Base-by-base conservation (phyloP, 2,888 invertebrate species). In the Sinotaia quadrata region DNA sequence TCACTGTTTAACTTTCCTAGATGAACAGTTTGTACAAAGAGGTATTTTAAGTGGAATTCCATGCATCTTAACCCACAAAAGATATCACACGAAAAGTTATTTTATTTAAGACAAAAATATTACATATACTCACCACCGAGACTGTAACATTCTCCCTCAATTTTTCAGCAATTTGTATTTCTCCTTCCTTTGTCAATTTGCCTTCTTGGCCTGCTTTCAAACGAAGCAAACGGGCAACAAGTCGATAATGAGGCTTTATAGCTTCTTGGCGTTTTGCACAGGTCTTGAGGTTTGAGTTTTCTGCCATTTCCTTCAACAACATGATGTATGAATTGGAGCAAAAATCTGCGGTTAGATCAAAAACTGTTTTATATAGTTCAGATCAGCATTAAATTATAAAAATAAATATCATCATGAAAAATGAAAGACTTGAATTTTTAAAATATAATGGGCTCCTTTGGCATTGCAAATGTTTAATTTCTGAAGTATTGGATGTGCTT, bases 61-160 rank as follows among this genome's bases (percentile, higher is more conserved):
- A n/a, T n/a, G n/a, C n/a, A n/a, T n/a, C n/a, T n/a, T n/a, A n/a
- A n/a, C n/a, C n/a, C n/a, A n/a, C n/a, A n/a, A n/a, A n/a, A n/a
- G n/a, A n/a, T n/a, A n/a, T n/a, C n/a, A n/a, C n/a, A n/a, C 10
- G 21, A 27, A 41, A 41, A 18, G 41, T 41, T 12, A 41, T 12
- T 2, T 2, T 2, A 21, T 18, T 52, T 21, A 52, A 1, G 18
- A 54, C 21, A 54, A n/a, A 27, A 54, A 18, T 27, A 37, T 31
- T 21, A n/a, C 5, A 10, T 2, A 49, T 36, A 67, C 65, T 68
- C 36, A 76, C 76, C 41, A 76, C 71, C 18, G 71, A 56, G n/a
- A 7, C 18, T 12, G 63, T 67, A 36, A 74, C 73, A 29, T 66
- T 60, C 5, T 68, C 58, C 27, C 72, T 60, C 33, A 76, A 57